These are phyloP conservation scores for Camelus dromedarius DNA, from an alignment of 2,113 vertebrate genomes.

Conservation along the genomic window DNA sequence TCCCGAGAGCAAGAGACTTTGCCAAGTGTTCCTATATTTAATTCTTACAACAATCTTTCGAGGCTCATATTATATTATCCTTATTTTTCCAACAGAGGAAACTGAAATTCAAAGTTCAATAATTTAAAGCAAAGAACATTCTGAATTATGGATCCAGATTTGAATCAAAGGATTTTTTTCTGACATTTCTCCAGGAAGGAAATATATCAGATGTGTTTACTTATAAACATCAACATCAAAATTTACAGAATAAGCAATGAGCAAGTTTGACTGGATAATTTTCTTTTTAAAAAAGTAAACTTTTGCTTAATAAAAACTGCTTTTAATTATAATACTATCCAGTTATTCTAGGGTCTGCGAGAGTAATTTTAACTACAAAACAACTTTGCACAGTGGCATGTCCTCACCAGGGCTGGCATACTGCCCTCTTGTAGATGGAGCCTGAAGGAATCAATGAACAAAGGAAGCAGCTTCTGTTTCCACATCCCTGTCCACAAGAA, in stretches of 20 bases:
- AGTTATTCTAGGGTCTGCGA: neutral
- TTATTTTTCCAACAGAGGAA: neutral
- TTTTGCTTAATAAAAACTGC: neutral
- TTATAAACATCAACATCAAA: neutral
- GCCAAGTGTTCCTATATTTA: neutral
- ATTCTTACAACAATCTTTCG: neutral
- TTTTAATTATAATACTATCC: neutral
- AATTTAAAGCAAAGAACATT: slow-evolving; percentile 32
- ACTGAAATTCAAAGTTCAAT: slow-evolving; percentile 7
- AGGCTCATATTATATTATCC: neutral
- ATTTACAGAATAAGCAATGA: neutral
- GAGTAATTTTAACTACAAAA: neutral
- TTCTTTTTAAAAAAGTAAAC: neutral
- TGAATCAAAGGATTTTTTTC: slow-evolving; percentile 2
- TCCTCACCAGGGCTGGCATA: neutral
- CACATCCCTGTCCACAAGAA: neutral
- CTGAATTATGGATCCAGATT: neutral
- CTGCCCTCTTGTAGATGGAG: neutral
- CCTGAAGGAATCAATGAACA: neutral
- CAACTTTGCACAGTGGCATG: neutral
- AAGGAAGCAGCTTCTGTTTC: neutral
- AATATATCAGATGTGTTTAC: neutral
- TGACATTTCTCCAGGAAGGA: neutral
- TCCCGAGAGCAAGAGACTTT: neutral
- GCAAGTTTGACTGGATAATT: neutral